Evolutionary conservation across 2,888 invertebrate species (phyloP), one percentile per base, ranked within the genome.

Genomic region (Heliothis peltigera): DNA sequence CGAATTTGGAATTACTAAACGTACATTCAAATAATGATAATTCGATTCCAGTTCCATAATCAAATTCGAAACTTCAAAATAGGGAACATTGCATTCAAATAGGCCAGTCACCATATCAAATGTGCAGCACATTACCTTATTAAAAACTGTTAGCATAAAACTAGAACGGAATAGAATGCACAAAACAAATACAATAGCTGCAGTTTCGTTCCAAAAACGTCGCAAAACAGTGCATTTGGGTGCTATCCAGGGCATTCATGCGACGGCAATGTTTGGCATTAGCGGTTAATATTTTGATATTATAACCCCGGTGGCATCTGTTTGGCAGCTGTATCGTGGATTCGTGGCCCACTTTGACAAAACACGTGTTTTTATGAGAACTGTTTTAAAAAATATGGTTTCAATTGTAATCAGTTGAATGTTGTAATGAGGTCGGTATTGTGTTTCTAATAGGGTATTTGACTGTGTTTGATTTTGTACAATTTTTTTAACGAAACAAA

Each of bases 321-420:
- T 79, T 87, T 77, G 82, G 85, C 91, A 91, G 85, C 85, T 91
- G 91, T 70, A 64, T 28, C 63, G 42, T 79, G 4, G 28, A 28
- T 8, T 28, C 28, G 28, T 87, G 88, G 73, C 87, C 90, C 81
- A 89, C 71, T 87, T 89, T 74, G 71, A 64, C 64, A 82, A 82
- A 84, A 87, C 90, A 89, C 84, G 84, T 90, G 90, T 84, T 84
- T 28, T 65, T 60, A 54, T 52, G 63, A 48, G 72, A 82, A 74
- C 74, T 51, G 70, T 62, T 43, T 19, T 42, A 66, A 70, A 71
- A 79, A 79, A 68, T 71, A 67, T 70, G 70, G 58, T 59, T 77
- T 65, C 72, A 68, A 70, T 80, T 53, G 70, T 60, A 46, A 62
- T 74, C 52, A 59, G 18, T 64, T 49, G 47, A 44, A 61, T 60